phyloP scores from a whole-genome alignment of 2,888 invertebrate genomes.

The Colletes collaris region DNA sequence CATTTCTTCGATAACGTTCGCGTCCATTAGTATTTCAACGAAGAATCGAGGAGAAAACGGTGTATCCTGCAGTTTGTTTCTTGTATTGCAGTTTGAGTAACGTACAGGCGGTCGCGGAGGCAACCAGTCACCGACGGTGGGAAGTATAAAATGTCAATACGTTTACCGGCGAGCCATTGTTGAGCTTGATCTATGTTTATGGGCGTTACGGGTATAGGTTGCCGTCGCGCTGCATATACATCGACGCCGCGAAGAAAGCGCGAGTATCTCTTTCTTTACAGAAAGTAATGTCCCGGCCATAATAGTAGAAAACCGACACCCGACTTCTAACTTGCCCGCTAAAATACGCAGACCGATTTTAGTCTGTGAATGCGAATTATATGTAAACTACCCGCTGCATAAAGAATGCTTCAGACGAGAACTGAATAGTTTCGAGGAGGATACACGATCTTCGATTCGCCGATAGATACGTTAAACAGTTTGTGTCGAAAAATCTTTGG shows the following conservation, averaged over 20 bases:
- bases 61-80: constrained; percentile 69
- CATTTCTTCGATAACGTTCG: constrained; percentile 62
- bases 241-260: constrained; percentile 42
- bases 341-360: constrained; percentile 6
- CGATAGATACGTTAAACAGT: no score
- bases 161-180: constrained; percentile 77
- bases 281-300: constrained; percentile 61
- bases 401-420: no score
- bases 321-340: constrained; percentile 39
- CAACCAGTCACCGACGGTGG: constrained; percentile 66
- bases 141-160: constrained; percentile 78
- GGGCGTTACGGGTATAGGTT: constrained; percentile 65
- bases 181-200: constrained; percentile 77
- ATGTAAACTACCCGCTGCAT: no score
- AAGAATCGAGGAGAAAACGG: constrained; percentile 64
- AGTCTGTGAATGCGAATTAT: no score
- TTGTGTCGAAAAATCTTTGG: no score
- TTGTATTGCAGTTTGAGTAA: constrained; percentile 76
- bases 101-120: constrained; percentile 52
- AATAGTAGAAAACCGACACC: constrained; percentile 62
- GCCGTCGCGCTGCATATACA: constrained; percentile 46
- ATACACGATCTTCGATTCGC: no score
- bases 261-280: constrained; percentile 60
- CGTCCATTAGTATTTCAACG: constrained; percentile 73
- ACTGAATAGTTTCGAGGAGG: no score